Evolutionary conservation across 2,888 invertebrate genomes (phyloP), one percentile per base, ranked within the genome.

Genomic region (Thereva unica): DNA sequence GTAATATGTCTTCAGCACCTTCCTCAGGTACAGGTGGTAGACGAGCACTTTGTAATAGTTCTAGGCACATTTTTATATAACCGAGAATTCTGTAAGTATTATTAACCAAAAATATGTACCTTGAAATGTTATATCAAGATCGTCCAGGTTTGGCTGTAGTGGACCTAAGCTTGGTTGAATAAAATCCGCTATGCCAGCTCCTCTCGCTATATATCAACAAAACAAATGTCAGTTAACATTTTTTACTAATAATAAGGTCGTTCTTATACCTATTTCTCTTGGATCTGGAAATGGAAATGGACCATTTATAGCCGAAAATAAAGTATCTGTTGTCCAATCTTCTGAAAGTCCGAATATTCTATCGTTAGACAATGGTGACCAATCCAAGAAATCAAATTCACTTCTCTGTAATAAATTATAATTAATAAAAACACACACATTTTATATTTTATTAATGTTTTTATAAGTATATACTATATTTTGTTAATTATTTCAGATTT

Each of bases 91-190:
- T 23, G 23, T 23, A 41, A 53, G 40, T 38, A 54, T 1, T 5
- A 53, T 34, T 9, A 41, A 8, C 34, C 23, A 4, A 38, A 50
- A 5, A 49, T 7, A 4, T 23, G 68, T 82, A 91, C 91, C 92
- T 82, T 90, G 91, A 71, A 92, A 84, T 5, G 92, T 93, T 81
- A 93, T 90, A 71, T 79, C 93, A 82, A 93, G 93, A 82, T 95
- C 95, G 78, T 96, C 95, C 76, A 97, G 86, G 83, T 94, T 95
- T 71, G 99, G 98, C 82, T 99, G 98, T 69, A 99, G 84, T 64
- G 97, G 96, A 47, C 96, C 92, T 76, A 99, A 87, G 78, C 97
- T 97, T 63, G 99, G 99, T 83, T 99, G 99, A 80, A 99, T 97
- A 78, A 98, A 95, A 83, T 99, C 97, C 56, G 97, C 95, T 77